These are phyloP conservation scores for Pedicia rivosa DNA, from an alignment of 2,888 invertebrate species.

Conservation along the genomic window DNA sequence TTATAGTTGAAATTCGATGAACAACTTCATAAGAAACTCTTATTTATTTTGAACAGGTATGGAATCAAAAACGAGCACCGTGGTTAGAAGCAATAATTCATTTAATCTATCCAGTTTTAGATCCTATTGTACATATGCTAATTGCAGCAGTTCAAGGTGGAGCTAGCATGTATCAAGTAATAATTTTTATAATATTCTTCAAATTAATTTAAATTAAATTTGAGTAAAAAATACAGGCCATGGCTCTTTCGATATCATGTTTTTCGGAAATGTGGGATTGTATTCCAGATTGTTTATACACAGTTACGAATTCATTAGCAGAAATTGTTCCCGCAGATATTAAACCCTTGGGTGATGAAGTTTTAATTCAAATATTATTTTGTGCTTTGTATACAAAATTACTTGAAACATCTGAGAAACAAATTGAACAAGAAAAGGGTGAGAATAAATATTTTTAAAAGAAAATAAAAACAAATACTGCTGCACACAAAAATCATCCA, in stretches of 20 bases:
- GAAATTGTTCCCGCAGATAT: conserved; percentile 52
- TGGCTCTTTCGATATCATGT: conserved; percentile 55
- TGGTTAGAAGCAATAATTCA: conserved; percentile 60
- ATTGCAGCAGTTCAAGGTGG: conserved; percentile 55
- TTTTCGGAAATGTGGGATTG: conserved; percentile 53
- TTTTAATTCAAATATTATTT: conserved; percentile 53
- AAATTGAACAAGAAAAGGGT: conserved; percentile 2
- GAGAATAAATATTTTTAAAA: no score
- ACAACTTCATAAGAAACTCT: no score
- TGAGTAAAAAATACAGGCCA: no score
- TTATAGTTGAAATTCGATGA: no score
- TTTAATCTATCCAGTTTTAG: conserved; percentile 42
- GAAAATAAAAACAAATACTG: no score
- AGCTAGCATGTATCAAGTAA: conserved; percentile 63
- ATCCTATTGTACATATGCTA: conserved; percentile 47
- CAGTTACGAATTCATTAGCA: conserved; percentile 44
- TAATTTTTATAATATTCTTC: no score
- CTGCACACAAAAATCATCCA: conserved; percentile 21
- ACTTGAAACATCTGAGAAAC: conserved; percentile 31
- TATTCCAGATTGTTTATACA: conserved; percentile 39
- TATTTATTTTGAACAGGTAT: no score
- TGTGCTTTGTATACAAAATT: conserved; percentile 52
- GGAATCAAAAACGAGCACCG: conserved; percentile 64
- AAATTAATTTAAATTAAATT: conserved; percentile 15
- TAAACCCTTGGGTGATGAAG: conserved; percentile 48